Evolutionary conservation across 2,888 invertebrate genomes (phyloP).

Genomic region (Synanthedon vespiformis): DNA sequence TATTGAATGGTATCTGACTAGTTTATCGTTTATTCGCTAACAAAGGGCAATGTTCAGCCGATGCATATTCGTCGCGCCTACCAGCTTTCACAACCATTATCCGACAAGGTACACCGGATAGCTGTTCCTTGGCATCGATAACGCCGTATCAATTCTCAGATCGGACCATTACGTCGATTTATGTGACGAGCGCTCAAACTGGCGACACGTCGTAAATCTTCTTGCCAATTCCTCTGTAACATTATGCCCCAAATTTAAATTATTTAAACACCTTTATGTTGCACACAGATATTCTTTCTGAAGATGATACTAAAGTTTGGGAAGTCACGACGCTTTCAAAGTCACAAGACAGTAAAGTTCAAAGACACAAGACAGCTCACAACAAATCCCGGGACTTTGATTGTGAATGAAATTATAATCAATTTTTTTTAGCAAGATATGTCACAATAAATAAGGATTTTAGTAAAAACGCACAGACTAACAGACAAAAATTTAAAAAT

Average conservation of each 20-base stretch:
- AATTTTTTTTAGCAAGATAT: too few relatives aligned
- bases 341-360: too few relatives aligned
- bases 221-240: slow-evolving; percentile 29
- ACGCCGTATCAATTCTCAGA: slow-evolving; percentile 33
- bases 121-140: slow-evolving; percentile 30
- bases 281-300: slow-evolving; percentile 15
- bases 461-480: too few relatives aligned
- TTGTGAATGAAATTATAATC: too few relatives aligned
- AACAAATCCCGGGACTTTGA: too few relatives aligned
- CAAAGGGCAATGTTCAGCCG: slow-evolving; percentile 17
- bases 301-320: slow-evolving; percentile 18
- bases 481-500: too few relatives aligned
- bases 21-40: slow-evolving; percentile 27
- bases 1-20: too few relatives aligned
- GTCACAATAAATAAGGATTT: too few relatives aligned
- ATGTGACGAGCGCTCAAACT: slow-evolving; percentile 40
- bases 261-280: slow-evolving; percentile 17
- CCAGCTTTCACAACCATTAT: slow-evolving; percentile 48
- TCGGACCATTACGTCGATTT: slow-evolving; percentile 47
- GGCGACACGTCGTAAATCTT: slow-evolving; percentile 44
- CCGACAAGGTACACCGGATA: slow-evolving; percentile 22
- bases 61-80: slow-evolving; percentile 10
- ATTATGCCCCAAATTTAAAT: slow-evolving; percentile 20
- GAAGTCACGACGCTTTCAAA: too few relatives aligned
- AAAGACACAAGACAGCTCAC: too few relatives aligned